Base-by-base conservation (phyloP, 2,113 vertebrate species). In the Opisthocomus hoazin region DNA sequence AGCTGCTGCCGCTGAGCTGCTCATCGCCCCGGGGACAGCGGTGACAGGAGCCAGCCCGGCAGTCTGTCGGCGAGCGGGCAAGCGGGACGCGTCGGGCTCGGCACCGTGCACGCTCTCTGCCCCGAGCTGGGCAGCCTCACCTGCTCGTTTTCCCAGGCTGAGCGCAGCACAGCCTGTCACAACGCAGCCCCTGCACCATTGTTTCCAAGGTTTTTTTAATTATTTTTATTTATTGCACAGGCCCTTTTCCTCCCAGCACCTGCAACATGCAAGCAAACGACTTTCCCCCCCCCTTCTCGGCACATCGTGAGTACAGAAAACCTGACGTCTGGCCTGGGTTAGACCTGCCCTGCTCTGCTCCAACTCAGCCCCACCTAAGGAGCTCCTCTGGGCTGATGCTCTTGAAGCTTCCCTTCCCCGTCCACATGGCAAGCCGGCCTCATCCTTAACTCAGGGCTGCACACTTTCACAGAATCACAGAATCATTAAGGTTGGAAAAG, bases 61-160 rank as follows among this genome's bases (percentile, higher is more conserved):
- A 32, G 63, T 7, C 8, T 3, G n/a, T 7, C 29, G 39, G 43
- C 6, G 4, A 56, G 19, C 5, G 1, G 8, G 13, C 17, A 3
- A 15, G 26, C 29, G 11, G 36, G 29, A 23, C 5, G 2, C 24
- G 21, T 6, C 19, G 2, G 39, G 58, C 48, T 56, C 8, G 2
- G 82, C 39, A 9, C 27, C 0, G 5, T 5, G 32, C 27, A 1
- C 3, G 7, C 21, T 32, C 54, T 32, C 37, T 11, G 41, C 43
- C 43, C 64, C 3, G 1, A 1, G 8, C 21, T 12, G 20, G 34
- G 70, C 41, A 48, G 61, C n/a, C 60, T 46, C 85, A 80, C 23
- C 85, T 88, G 75, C 56, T n/a, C 5, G 2, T 23, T 30, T 64
- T 80, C 85, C 75, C 85, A 80, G 57, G 75, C 74, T 32, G 34